Conservation (phyloP, 64 coral and sea anemone species). For the Hydrozoanthus tunicans region DNA sequence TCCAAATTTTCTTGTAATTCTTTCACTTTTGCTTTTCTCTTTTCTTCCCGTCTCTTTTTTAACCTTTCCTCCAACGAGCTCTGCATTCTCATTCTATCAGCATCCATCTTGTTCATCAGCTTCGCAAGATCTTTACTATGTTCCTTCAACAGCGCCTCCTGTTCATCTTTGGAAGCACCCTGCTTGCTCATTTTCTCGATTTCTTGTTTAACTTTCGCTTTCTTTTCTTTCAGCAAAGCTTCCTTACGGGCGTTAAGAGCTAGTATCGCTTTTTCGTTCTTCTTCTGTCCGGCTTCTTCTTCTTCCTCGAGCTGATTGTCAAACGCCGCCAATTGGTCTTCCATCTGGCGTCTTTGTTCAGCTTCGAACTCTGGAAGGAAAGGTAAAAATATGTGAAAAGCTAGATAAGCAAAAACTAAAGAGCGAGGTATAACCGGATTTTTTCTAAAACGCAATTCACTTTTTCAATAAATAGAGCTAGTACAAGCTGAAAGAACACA, state of each 20-base stretch:
- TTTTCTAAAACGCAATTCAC: too few species aligned
- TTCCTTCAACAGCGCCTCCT: conserved; percentile 94
- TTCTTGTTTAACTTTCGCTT: conserved; percentile 94
- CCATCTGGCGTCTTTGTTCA: conserved; percentile 63
- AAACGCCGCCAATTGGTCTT: conserved; percentile 68
- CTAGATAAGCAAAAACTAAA: background rate
- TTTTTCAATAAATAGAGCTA: too few species aligned
- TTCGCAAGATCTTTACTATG: conserved; percentile 96
- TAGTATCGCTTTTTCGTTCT: conserved; percentile 92
- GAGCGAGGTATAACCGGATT: background rate
- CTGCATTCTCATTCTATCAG: conserved; percentile 99
- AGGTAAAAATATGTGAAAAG: background rate
- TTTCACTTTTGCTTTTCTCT: conserved; percentile 77
- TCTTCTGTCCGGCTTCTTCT: conserved; percentile 89
- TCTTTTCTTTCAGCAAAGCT: conserved; percentile 92
- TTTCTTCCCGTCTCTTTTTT: conserved; percentile 89
- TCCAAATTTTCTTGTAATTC: conserved; percentile 71
- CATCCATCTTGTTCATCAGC: conserved; percentile 99
- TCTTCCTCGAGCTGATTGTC: conserved; percentile 76
- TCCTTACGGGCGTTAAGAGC: conserved; percentile 96
- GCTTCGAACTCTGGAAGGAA: conserved; percentile 86
- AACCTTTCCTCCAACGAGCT: conserved; percentile 94
- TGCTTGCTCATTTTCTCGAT: conserved; percentile 92
- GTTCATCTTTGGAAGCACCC: conserved; percentile 83
- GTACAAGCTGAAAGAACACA: too few species aligned